Conservation (phyloP, 2,797 vertebrate species). For the Manis javanica region DNA sequence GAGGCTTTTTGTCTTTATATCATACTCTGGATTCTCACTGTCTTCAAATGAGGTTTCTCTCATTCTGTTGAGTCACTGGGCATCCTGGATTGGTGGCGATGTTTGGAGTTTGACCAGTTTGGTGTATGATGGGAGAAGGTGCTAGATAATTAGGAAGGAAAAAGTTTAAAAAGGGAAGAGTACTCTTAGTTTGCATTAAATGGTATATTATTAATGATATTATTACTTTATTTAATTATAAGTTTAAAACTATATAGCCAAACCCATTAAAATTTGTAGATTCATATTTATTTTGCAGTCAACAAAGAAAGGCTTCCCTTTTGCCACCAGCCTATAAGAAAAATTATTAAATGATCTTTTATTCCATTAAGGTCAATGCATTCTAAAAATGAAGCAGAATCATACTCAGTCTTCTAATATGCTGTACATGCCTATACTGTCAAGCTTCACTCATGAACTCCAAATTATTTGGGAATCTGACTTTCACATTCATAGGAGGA, state of each 20-base stretch:
- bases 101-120: neutral
- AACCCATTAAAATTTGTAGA: neutral
- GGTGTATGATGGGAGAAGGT: neutral
- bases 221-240: slow-evolving; percentile 31
- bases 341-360: slow-evolving; percentile 28
- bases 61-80: neutral
- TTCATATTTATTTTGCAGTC: slow-evolving; percentile 13
- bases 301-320: slow-evolving; percentile 44
- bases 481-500: neutral
- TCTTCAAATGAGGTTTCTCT: neutral
- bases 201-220: neutral
- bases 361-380: neutral
- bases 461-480: neutral
- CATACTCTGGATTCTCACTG: neutral
- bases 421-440: neutral
- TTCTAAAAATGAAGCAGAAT: slow-evolving; percentile 27
- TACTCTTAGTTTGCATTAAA: slow-evolving; percentile 21
- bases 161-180: neutral
- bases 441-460: neutral
- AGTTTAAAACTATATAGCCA: neutral
- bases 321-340: neutral
- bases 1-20: neutral
- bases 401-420: slow-evolving; percentile 20
- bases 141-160: neutral
- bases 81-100: neutral